Evolutionary conservation across 2,113 vertebrate species (phyloP).

Genomic region (Zapornia atra): DNA sequence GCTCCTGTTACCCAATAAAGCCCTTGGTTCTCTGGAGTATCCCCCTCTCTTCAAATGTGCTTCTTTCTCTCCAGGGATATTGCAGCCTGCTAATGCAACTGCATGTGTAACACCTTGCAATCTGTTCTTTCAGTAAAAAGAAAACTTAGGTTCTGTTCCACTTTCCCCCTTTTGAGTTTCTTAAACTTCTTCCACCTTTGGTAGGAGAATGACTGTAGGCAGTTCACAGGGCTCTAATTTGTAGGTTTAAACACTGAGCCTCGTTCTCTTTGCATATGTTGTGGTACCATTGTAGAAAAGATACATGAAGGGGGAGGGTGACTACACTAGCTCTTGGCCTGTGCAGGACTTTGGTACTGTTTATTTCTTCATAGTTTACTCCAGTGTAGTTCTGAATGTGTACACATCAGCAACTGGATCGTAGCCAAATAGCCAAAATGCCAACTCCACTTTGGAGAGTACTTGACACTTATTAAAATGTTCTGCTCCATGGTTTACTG

Average conservation of each 20-base stretch:
- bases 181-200: not conserved
- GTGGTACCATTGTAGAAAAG: not conserved
- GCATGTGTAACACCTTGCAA: not conserved
- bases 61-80: conserved; percentile 6
- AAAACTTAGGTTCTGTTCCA: not conserved
- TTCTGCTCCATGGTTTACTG: not conserved
- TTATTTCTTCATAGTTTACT: not conserved
- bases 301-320: not conserved
- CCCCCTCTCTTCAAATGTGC: not conserved
- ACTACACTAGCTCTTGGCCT: not conserved
- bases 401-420: not conserved
- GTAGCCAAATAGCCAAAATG: not conserved
- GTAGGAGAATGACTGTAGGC: not conserved
- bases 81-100: not conserved
- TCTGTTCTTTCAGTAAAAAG: not conserved
- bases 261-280: not conserved
- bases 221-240: not conserved
- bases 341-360: not conserved
- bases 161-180: not conserved
- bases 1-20: conserved; percentile 64
- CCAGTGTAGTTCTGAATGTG: not conserved
- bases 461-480: not conserved
- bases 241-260: not conserved
- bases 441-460: not conserved
- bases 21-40: conserved; percentile 53